Evolutionary conservation across 1,140 invertebrate species (phyloP), one percentile per base, ranked within the genome.

Genomic region (Meteorus sp.): DNA sequence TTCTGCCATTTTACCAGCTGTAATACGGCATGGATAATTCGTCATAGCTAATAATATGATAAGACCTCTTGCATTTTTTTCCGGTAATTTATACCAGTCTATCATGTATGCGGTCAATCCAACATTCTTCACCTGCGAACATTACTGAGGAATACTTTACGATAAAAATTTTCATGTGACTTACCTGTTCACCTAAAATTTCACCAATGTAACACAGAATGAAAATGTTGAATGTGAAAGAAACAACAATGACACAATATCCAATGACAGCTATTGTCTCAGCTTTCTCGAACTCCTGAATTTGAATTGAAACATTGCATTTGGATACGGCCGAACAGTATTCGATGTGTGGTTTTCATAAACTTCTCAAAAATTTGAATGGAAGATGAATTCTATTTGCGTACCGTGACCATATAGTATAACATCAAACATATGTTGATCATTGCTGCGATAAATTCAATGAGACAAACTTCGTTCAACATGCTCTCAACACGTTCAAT

Each of bases 361-460:
- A n/a, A n/a, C n/a, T n/a, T n/a, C 23, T 1, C 7, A 13, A 9
- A 15, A 29, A 29, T 5, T 5, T 29, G 27, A 29, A 29, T 25
- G 1, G 23, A 5, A 2, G 23, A 52, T 33, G 13, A 4, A 15
- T 13, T 33, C 22, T 1, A 48, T 19, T 37, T 13, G 19, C 64
- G n/a, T 67, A 73, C 74, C 68, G 57, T 69, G 9, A 76, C 63
- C 11, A 71, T 64, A 56, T 71, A 72, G 56, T 74, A 75, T 54
- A 65, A 68, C 3, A 75, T 45, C n/a, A 74, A 71, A 35, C 75
- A 77, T 56, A 75, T 75, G 7, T 73, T 74, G 41, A 75, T 25
- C 0, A 70, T 74, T 41, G 70, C 73, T 2, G 73, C 73, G 0
- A 75, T 27, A 19, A 74, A 56, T 61, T 77, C 73, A 5, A 75